Evolutionary conservation across 1,140 invertebrate species (phyloP).

Genomic region (Ericerus pela): DNA sequence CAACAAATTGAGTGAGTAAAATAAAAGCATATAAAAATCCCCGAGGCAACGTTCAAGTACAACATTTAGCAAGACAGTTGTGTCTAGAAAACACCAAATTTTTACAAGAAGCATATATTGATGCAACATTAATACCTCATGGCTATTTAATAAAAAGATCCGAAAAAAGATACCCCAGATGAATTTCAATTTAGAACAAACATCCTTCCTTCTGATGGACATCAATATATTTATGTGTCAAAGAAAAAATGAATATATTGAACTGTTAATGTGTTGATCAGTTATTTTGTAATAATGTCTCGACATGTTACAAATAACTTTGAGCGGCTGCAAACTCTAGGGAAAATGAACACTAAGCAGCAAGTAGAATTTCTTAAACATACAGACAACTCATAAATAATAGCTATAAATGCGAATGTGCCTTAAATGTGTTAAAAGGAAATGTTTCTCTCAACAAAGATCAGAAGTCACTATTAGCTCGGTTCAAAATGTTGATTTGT

Average conservation of each 20-base stretch:
- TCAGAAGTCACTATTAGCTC: not conserved
- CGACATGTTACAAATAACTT: not conserved
- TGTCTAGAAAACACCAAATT: slow-evolving; percentile 3
- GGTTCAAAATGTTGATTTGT: not conserved
- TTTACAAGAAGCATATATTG: too few relatives aligned
- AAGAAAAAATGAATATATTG: too few relatives aligned
- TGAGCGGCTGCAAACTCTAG: not conserved
- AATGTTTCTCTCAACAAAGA: not conserved
- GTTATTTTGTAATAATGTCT: too few relatives aligned
- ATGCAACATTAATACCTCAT: slow-evolving; percentile 7
- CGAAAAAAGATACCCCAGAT: too few relatives aligned
- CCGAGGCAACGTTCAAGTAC: slow-evolving; percentile 14
- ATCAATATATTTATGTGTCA: too few relatives aligned
- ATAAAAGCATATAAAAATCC: too few relatives aligned
- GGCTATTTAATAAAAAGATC: slow-evolving; percentile 14
- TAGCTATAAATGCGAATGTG: slow-evolving; percentile 9
- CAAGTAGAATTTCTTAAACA: not conserved
- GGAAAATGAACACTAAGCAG: not conserved
- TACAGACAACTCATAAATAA: not conserved
- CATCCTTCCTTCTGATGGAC: too few relatives aligned
- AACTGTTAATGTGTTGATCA: too few relatives aligned
- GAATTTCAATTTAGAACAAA: too few relatives aligned
- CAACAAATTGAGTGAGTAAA: too few relatives aligned
- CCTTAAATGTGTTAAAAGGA: slow-evolving; percentile 9
- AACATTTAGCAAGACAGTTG: slow-evolving; percentile 12